phyloP scores from a whole-genome alignment of 2,113 vertebrate species.

The Silurus glanis region DNA sequence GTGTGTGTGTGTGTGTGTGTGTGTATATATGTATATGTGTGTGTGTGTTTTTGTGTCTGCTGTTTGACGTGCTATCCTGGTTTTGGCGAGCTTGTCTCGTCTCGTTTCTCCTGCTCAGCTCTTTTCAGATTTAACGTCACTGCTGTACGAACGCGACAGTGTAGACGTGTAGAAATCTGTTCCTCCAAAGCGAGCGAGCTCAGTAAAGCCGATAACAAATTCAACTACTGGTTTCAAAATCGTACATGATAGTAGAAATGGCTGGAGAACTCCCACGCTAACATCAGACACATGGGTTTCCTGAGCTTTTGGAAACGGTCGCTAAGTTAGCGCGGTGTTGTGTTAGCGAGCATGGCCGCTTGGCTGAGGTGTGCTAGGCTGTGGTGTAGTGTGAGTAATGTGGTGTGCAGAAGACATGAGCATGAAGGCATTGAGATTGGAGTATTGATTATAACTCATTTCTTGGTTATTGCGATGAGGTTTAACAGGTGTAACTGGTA shows the following conservation, averaged over 20 bases:
- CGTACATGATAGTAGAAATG: too few relatives aligned
- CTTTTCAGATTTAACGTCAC: not conserved
- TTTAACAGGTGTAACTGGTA: too few relatives aligned
- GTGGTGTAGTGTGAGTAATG: not conserved
- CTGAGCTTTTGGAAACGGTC: too few relatives aligned
- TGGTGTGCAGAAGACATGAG: not conserved
- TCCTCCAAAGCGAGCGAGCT: not conserved
- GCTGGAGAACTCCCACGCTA: too few relatives aligned
- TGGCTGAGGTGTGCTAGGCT: not conserved
- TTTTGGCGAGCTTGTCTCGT: not conserved
- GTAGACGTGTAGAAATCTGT: not conserved
- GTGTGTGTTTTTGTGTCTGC: slow-evolving; percentile 7
- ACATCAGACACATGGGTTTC: too few relatives aligned
- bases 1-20: slow-evolving; percentile 9
- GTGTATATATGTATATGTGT: slow-evolving; percentile 22
- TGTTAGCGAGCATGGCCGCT: not conserved
- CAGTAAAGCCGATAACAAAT: too few relatives aligned
- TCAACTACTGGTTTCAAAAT: too few relatives aligned
- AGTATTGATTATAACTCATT: not conserved
- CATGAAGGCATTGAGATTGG: not conserved
- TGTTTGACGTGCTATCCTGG: not conserved
- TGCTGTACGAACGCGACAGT: not conserved
- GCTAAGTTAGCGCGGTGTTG: too few relatives aligned
- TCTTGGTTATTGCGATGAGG: not conserved
- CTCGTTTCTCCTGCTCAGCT: not conserved